Evolutionary conservation across 1,140 invertebrate species (phyloP), one percentile per base, ranked within the genome.

Genomic region (Drosophila sproati): DNA sequence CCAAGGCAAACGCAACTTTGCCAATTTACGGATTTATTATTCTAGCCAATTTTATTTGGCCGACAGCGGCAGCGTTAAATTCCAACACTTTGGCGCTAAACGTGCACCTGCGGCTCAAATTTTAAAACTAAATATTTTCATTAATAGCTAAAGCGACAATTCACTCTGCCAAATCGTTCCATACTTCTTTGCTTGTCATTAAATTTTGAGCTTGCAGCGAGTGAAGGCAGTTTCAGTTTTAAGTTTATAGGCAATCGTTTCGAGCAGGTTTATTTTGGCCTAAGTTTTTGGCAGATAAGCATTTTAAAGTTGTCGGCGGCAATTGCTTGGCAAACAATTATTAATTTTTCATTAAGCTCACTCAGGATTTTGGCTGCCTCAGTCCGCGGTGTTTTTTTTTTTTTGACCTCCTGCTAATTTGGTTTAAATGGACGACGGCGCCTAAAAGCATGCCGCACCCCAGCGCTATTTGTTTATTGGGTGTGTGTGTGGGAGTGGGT

Each of bases 1-100:
- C 60, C 59, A 47, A 70, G 66, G 31, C 67, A 5, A 7, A 7
- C 10, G 12, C 67, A 88, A 88, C 71, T 88, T 88, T 83, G 45
- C 85, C 80, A 88, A 89, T 89, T 85, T 88, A 76, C 77, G 78
- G 80, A 88, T 88, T 88, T 89, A 83, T 88, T 80, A 74, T 83
- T 80, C 80, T 57, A 73, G 73, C 68, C 87, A 48, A 78, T 87
- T 87, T 87, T 87, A 87, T 87, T 79, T 80, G 74, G 61, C 70
- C 69, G 32, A 43, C 37, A 37, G 57, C 54, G 51, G 52, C 52
- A 43, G 60, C 62, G 55, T 64, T 77, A 64, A 66, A 50, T 71
- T 71, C 43, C 47, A 37, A 20, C 20, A 20, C 20, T 20, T 20
- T 20, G 20, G 80, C 48, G 60, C 71, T 79, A 70, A 77, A 76